Conservation (phyloP, 2,888 invertebrate species). For the Ochlodes sylvanus region DNA sequence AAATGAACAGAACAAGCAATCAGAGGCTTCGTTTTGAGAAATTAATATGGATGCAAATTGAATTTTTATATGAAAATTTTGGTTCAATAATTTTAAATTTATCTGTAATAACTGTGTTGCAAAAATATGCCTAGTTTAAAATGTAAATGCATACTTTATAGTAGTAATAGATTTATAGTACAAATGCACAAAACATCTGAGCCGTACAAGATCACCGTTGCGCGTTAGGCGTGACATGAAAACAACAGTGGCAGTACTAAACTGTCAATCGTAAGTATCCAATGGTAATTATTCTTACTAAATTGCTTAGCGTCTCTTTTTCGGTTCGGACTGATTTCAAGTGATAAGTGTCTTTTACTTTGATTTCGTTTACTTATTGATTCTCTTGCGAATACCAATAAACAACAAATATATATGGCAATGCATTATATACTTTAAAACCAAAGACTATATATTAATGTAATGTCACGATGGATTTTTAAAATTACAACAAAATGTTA, state of each 20-base stretch:
- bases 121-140: constrained; percentile 22
- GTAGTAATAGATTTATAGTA: constrained; percentile 42
- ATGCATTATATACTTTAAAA: constrained; percentile 66
- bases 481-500: constrained; percentile 52
- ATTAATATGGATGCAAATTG: constrained; percentile 11
- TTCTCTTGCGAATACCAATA: constrained; percentile 50
- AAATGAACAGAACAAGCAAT: constrained; percentile 26
- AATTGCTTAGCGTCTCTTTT: constrained; percentile 31
- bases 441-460: constrained; percentile 74
- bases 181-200: constrained; percentile 44
- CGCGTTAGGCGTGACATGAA: constrained; percentile 10
- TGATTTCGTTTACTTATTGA: constrained; percentile 72
- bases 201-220: constrained; percentile 24
- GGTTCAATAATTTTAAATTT: constrained; percentile 17
- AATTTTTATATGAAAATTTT: constrained; percentile 18
- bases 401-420: constrained; percentile 56
- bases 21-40: constrained; percentile 32
- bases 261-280: constrained; percentile 43
- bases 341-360: constrained; percentile 58
- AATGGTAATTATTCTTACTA: constrained; percentile 35
- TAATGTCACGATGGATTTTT: constrained; percentile 56
- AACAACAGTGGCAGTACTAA: constrained; percentile 19
- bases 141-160: constrained; percentile 11
- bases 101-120: constrained; percentile 25
- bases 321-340: constrained; percentile 70